Conservation (phyloP, 64 coral and sea anemone species). For the Cladopsammia gracilis region DNA sequence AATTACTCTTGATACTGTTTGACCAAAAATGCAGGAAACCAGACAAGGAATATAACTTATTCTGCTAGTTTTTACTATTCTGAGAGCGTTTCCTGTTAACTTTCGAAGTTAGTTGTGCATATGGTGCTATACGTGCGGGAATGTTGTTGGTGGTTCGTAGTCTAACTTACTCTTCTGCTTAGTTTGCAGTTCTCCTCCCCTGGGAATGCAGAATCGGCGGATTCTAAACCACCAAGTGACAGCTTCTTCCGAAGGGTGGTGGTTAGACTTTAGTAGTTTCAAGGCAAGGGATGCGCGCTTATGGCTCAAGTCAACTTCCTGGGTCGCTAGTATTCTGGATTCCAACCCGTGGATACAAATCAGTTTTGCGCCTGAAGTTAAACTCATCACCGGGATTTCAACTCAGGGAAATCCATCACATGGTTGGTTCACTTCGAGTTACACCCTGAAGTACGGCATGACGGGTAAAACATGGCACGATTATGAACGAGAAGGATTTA, state of each 20-base stretch:
- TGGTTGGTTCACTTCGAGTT: conserved; percentile 22
- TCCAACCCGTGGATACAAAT: conserved; percentile 42
- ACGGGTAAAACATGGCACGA: conserved; percentile 16
- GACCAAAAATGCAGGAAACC: no score
- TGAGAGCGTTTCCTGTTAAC: no score
- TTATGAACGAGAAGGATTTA: not conserved
- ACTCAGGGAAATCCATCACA: conserved; percentile 39
- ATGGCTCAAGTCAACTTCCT: conserved; percentile 5
- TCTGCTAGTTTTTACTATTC: no score
- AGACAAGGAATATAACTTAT: no score
- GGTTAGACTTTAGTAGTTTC: not conserved
- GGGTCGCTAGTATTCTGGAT: conserved; percentile 47
- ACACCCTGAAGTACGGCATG: conserved; percentile 11
- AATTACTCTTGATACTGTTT: no score
- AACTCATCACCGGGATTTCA: conserved; percentile 44
- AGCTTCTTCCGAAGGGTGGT: conserved; percentile 39
- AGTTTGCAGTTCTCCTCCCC: conserved; percentile 67
- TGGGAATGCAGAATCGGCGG: conserved; percentile 39
- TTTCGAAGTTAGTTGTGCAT: no score
- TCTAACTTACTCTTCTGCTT: not conserved
- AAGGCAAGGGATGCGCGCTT: conserved; percentile 26
- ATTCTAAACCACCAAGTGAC: conserved; percentile 43
- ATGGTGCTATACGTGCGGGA: no score
- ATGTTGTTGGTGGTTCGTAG: not conserved
- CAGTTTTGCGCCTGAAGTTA: conserved; percentile 48